These are phyloP conservation scores for Empidonax alnorum DNA, from an alignment of 2,113 vertebrate genomes.

Conservation along the genomic window DNA sequence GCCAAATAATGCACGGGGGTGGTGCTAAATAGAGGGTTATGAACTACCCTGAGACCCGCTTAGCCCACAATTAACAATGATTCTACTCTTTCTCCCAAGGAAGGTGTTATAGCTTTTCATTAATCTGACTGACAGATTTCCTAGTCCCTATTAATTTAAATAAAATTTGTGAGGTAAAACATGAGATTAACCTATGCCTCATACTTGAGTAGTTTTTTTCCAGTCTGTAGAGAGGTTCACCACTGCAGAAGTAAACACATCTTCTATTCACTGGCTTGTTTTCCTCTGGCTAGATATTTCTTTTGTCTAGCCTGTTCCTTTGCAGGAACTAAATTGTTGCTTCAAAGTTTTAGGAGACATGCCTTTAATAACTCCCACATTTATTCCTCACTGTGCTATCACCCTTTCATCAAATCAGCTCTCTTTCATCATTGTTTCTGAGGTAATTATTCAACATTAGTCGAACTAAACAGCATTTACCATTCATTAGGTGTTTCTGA, in stretches of 20 bases:
- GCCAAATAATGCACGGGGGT: accelerated
- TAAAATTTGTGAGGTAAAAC: background rate
- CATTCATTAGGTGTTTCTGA: slow-evolving; percentile 49
- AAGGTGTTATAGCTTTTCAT: background rate
- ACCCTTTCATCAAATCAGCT: slow-evolving; percentile 34
- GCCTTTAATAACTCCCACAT: slow-evolving; percentile 1
- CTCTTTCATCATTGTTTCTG: slow-evolving; percentile 48
- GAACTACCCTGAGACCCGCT: background rate
- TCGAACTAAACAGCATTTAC: slow-evolving; percentile 47
- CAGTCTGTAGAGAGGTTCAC: background rate
- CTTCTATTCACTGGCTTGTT: background rate
- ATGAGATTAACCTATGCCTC: background rate
- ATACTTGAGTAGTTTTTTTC: background rate
- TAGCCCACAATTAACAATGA: background rate
- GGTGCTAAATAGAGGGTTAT: background rate
- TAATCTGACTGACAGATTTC: background rate
- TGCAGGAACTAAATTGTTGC: background rate
- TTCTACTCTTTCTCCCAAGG: background rate
- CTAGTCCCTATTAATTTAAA: background rate
- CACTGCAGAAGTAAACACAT: background rate
- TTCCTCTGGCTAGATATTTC: background rate
- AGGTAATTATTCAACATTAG: slow-evolving; percentile 66
- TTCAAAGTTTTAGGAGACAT: background rate
- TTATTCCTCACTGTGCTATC: background rate
- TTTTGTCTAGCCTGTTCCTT: background rate